Base-by-base conservation (phyloP, 1,140 invertebrate species). In the Nylanderia fulva region DNA sequence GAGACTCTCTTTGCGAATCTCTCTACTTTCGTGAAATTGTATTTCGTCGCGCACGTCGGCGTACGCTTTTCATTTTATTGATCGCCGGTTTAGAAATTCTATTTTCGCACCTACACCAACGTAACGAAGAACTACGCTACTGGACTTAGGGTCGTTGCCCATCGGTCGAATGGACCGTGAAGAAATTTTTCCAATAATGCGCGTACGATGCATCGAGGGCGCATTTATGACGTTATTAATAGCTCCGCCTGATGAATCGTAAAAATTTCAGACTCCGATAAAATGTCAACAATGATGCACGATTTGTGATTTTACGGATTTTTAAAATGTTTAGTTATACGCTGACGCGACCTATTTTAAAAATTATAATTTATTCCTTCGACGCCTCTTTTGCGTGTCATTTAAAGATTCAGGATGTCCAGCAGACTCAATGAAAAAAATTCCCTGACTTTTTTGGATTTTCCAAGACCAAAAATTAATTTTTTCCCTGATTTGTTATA, bases 161-260 rank as follows among this genome's bases (percentile, higher is more conserved):
- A 58, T 11, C 52, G 33, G 27, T 13, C n/a, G 39, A 82, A 42
- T 82, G 77, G 52, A 82, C 66, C 52, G 52, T 82, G 66, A 72
- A 82, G 36, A 60, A 64, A 64, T 71, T 82, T 76, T 82, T 82
- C 77, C 77, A 82, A 82, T 82, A 72, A 60, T 66, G 77, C 66
- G 66, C 64, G 52, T 33, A 13, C 56, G 1, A 48, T 18, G 15
- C 29, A 82, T 80, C 66, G 77, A 42, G 77, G 66, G 27, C 52
- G 52, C 39, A 27, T 60, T 69, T 80, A 56, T n/a, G 42, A 7
- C 1, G 61, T 68, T 71, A 48, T 71, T 42, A 42, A 80, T 29
- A 56, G 8, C 27, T 29, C 15, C 72, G 9, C 33, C 33, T 39
- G 39, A 33, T 63, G 39, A 76, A 76, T 76, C n/a, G 72, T 61